Evolutionary conservation across 1,140 invertebrate species (phyloP).

Genomic region (Meloidogyne floridensis): DNA sequence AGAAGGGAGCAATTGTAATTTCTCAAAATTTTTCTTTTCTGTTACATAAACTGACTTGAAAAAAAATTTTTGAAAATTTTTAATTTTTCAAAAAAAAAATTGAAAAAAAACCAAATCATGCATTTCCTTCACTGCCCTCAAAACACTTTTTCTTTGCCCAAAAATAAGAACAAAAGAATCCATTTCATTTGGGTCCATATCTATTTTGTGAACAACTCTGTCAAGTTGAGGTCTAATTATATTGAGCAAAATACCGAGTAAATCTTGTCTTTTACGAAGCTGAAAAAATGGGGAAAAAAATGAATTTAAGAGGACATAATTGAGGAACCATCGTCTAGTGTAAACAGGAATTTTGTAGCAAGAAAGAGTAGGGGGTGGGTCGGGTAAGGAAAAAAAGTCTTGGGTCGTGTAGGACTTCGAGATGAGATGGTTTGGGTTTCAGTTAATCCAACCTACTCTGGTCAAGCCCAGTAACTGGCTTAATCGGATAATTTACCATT

Average conservation of each 20-base stretch:
- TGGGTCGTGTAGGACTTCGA: too few species aligned
- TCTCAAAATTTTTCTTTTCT: slow-evolving; percentile 82
- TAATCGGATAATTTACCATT: too few species aligned
- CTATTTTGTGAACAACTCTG: slow-evolving; percentile 79
- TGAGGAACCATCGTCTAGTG: too few species aligned
- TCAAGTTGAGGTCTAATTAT: slow-evolving; percentile 82
- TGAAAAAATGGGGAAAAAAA: slow-evolving; percentile 16
- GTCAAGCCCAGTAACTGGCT: too few species aligned
- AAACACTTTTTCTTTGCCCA: slow-evolving; percentile 83
- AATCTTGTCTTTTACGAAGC: slow-evolving; percentile 78
- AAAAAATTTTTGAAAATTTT: too few species aligned
- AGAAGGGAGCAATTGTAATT: slow-evolving; percentile 79
- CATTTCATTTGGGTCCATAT: slow-evolving; percentile 85
- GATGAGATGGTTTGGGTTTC: too few species aligned
- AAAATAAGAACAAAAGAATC: slow-evolving; percentile 90
- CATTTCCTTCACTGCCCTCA: slow-evolving; percentile 85
- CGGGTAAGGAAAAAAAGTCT: too few species aligned
- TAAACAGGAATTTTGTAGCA: too few species aligned
- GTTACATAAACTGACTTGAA: slow-evolving; percentile 83
- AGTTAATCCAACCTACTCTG: too few species aligned
- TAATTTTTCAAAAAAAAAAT: slow-evolving; percentile 34
- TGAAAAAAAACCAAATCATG: slow-evolving; percentile 77
- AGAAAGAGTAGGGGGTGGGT: too few species aligned
- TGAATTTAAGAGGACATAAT: not conserved
- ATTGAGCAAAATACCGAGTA: slow-evolving; percentile 82